Base-by-base conservation (phyloP, 92 coral and sea anemone species). In the Parazoanthus darwini region DNA sequence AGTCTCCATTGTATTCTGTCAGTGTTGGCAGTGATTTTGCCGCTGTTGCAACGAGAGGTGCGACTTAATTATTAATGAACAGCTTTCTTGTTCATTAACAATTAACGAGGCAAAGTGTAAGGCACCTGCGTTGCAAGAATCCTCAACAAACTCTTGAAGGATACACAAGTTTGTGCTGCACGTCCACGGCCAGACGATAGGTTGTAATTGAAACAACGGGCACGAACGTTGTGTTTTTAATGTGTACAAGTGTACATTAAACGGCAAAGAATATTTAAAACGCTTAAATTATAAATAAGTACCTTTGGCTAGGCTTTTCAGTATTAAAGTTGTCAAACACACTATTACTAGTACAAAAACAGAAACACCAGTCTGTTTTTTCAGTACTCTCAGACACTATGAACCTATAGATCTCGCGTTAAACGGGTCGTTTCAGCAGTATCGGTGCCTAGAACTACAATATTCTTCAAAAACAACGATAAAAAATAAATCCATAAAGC, bases 51-150 rank as follows among this genome's bases (percentile, higher is more conserved):
- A 84, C 78, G 35, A 84, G 65, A 83, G 78, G 76, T 68, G 50
- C 1, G 35, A 39, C 6, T 84, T 25, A 84, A 84, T 44, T 70
- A 70, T 84, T 84, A 44, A 84, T 71, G 44, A 71, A 29, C 74
- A 70, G 26, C 37, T 71, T 33, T 71, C 36, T 9, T 68, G 37
- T 70, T 42, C 26, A 84, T 67, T 25, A 84, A 84, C 78, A 84
- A 81, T 81, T 81, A 35, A 81, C 44, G 74, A 20, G 3, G 2
- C 74, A 18, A 6, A 84, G 65, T 84, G 78, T 70, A 18, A 15
- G 39, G 39, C 87, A 84, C 78, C 87, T 84, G 87, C 33, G 33
- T 29, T 29, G 33, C 78, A 75, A 83, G 33, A 78, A n/a, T 48
- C 54, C 50, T 50, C 23, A 3, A 79, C 82, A 51, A 33, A 50